Conservation (phyloP, 2,888 invertebrate species). For the Nomada fucata region DNA sequence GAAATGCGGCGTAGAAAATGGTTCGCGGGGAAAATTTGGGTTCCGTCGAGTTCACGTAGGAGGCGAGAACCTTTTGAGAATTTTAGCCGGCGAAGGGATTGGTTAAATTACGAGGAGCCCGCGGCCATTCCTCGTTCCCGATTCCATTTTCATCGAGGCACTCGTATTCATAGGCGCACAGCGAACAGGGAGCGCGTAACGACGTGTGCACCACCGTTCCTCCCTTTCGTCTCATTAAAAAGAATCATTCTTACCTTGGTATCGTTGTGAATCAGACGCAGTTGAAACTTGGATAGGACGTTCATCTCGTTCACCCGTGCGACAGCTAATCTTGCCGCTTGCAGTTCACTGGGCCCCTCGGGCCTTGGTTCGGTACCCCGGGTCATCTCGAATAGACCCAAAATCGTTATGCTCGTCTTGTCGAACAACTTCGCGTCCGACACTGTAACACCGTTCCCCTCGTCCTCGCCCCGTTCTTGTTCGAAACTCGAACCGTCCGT, state of each 20-base stretch:
- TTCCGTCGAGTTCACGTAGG: background rate
- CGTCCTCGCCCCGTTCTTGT: background rate
- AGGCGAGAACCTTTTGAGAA: conserved; percentile 17
- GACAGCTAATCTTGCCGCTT: conserved; percentile 92
- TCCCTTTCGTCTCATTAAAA: too few relatives aligned
- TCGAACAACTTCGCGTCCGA: conserved; percentile 60
- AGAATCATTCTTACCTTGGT: conserved; percentile 89
- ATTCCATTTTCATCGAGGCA: conserved; percentile 25
- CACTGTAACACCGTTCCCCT: conserved; percentile 31
- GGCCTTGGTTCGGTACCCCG: conserved; percentile 87
- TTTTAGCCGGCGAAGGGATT: conserved; percentile 34
- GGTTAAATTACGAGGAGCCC: conserved; percentile 62
- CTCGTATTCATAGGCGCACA: conserved; percentile 3
- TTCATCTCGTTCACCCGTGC: conserved; percentile 90
- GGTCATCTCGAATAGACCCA: conserved; percentile 93
- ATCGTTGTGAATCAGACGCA: conserved; percentile 92
- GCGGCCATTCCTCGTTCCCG: conserved; percentile 27
- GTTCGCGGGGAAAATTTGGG: background rate
- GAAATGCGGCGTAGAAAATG: background rate
- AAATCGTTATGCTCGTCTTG: conserved; percentile 87
- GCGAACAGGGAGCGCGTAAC: background rate
- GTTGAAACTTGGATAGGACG: conserved; percentile 89
- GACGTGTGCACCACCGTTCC: too few relatives aligned
- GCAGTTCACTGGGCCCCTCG: conserved; percentile 90
- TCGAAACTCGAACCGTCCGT: conserved; percentile 2